Conservation (phyloP, 2,113 vertebrate species). For the Heterotis niloticus region DNA sequence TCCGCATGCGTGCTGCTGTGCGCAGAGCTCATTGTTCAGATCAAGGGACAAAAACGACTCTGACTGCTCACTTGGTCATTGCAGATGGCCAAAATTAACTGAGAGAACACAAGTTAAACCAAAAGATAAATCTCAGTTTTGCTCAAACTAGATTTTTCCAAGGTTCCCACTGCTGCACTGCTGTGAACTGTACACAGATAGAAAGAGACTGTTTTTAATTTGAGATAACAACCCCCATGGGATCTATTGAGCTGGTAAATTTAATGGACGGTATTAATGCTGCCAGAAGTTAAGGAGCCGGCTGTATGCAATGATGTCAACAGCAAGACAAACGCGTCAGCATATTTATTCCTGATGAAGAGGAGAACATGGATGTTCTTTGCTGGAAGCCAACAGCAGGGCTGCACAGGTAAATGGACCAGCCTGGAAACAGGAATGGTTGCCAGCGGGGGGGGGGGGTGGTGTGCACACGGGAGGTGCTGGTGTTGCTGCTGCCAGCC, state of each 20-base stretch:
- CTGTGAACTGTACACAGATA: neutral
- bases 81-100: neutral
- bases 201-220: neutral
- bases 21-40: neutral
- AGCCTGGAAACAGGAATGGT: slow-evolving; percentile 15
- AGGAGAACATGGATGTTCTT: neutral
- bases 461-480: slow-evolving; percentile 43
- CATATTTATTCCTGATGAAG: neutral
- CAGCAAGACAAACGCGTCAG: neutral
- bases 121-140: neutral
- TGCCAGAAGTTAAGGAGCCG: neutral
- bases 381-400: neutral
- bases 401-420: slow-evolving; percentile 23
- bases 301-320: neutral
- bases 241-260: slow-evolving; percentile 17
- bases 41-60: neutral
- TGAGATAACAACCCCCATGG: neutral
- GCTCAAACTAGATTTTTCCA: neutral
- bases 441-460: slow-evolving; percentile 36
- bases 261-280: slow-evolving; percentile 23
- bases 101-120: neutral
- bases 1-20: too few species aligned
- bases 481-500: slow-evolving; percentile 49
- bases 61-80: neutral
- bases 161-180: neutral